phyloP scores from a whole-genome alignment of 2,113 vertebrate species.

The Ophiodon elongatus region DNA sequence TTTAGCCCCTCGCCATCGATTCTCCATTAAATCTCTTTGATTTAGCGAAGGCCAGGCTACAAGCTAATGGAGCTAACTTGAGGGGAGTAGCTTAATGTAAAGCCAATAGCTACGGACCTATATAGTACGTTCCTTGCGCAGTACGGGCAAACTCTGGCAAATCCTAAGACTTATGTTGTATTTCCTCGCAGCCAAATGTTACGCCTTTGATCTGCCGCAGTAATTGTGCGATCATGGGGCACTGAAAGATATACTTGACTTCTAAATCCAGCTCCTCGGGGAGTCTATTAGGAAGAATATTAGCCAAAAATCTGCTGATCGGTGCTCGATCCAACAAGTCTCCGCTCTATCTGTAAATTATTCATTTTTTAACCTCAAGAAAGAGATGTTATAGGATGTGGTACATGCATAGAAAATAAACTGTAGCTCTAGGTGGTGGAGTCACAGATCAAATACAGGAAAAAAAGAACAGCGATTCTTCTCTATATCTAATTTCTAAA shows the following conservation, averaged over 20 bases:
- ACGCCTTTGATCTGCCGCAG: constrained; percentile 36
- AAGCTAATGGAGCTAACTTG: constrained; percentile 58
- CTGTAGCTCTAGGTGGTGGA: background rate
- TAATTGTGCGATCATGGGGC: constrained; percentile 4
- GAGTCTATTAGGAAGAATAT: constrained; percentile 55
- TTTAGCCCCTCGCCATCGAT: constrained; percentile 51
- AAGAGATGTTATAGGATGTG: background rate
- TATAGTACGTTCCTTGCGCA: constrained; percentile 1
- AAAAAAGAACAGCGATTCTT: background rate
- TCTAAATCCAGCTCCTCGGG: constrained; percentile 31
- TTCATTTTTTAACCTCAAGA: constrained; percentile 14
- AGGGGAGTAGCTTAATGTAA: constrained; percentile 32
- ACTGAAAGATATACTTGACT: constrained; percentile 9
- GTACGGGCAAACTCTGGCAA: background rate
- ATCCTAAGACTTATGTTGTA: background rate
- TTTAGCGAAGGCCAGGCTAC: constrained; percentile 17
- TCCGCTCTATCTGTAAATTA: constrained; percentile 29
- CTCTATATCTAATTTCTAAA: background rate
- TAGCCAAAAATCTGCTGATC: constrained; percentile 49
- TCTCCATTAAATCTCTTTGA: constrained; percentile 50
- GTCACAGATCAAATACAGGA: background rate
- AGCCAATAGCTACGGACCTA: background rate
- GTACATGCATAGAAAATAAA: background rate
- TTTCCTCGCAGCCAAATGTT: constrained; percentile 1
- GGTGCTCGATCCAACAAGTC: constrained; percentile 16